Conservation (phyloP, 2,113 vertebrate species). For the Elachura formosa region DNA sequence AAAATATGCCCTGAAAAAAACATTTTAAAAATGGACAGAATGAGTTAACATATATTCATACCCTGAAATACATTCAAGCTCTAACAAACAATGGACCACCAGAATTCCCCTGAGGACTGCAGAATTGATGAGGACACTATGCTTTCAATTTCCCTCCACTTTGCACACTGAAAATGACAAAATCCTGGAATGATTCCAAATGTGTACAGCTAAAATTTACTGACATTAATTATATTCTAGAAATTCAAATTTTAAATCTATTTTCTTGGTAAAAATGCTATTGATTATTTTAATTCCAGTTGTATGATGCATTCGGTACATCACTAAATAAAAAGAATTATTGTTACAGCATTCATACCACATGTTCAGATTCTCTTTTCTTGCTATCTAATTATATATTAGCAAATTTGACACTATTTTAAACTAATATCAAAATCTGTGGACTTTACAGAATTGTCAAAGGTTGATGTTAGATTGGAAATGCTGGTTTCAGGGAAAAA, state of each 20-base stretch:
- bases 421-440: not conserved
- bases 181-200: not conserved
- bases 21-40: not conserved
- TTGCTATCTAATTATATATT: not conserved
- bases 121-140: not conserved
- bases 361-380: not conserved
- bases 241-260: not conserved
- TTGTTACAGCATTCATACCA: not conserved
- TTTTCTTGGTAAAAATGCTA: not conserved
- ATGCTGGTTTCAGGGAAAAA: not conserved
- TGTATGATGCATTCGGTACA: not conserved
- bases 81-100: not conserved
- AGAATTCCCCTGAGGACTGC: not conserved
- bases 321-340: not conserved
- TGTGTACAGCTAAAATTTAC: not conserved
- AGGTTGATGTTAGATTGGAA: not conserved
- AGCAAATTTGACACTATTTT: not conserved
- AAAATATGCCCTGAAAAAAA: not conserved
- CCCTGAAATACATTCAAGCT: not conserved
- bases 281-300: not conserved
- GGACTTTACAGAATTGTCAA: not conserved
- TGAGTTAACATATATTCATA: not conserved
- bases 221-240: not conserved
- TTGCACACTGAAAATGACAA: not conserved
- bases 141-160: not conserved